A percentile compares a stretch with the other conserved stretches of the same genome.
Evolutionary conservation across 1,140 invertebrate species (phyloP).

Genomic region (Drosophila sturtevanti): DNA sequence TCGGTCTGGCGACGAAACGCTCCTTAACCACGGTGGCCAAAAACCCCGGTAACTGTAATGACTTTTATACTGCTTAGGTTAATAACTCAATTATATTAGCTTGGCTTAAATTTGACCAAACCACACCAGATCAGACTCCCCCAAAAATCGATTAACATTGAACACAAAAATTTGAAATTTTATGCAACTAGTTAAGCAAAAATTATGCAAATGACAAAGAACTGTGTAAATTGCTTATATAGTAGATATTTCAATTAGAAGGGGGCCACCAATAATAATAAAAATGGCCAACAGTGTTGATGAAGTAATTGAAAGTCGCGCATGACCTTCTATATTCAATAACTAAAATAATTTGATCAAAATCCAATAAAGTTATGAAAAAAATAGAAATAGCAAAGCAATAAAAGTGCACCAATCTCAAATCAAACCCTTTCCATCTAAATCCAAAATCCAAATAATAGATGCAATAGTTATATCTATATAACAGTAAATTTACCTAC

Average conservation of each 20-base stretch:
- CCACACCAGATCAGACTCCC: not conserved
- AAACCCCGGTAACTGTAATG: constrained; percentile 10
- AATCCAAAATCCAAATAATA: too few relatives aligned
- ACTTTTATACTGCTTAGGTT: constrained; percentile 13
- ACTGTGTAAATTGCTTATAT: constrained; percentile 25
- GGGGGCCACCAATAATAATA: constrained; percentile 16
- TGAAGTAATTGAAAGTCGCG: constrained; percentile 47
- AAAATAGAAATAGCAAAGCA: too few relatives aligned
- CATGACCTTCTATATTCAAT: constrained; percentile 47
- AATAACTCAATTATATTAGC: constrained; percentile 22
- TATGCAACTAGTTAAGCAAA: constrained; percentile 16
- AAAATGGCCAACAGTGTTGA: constrained; percentile 13
- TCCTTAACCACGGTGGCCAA: not conserved
- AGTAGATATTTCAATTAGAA: constrained; percentile 48
- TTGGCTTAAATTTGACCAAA: not conserved
- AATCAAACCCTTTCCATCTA: too few relatives aligned
- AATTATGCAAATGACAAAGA: constrained; percentile 30
- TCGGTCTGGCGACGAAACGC: not conserved
- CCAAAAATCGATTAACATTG: constrained; percentile 19
- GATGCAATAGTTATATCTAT: too few relatives aligned
- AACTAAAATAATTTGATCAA: constrained; percentile 41
- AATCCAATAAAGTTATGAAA: not conserved
- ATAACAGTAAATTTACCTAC: not conserved
- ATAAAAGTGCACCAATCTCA: too few relatives aligned
- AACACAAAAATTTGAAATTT: constrained; percentile 1